Percentiles rank a stretch among this genome's conserved stretches.
These are phyloP conservation scores for Lucifuga dentata DNA, from an alignment of 2,113 vertebrate species.

Conservation along the genomic window DNA sequence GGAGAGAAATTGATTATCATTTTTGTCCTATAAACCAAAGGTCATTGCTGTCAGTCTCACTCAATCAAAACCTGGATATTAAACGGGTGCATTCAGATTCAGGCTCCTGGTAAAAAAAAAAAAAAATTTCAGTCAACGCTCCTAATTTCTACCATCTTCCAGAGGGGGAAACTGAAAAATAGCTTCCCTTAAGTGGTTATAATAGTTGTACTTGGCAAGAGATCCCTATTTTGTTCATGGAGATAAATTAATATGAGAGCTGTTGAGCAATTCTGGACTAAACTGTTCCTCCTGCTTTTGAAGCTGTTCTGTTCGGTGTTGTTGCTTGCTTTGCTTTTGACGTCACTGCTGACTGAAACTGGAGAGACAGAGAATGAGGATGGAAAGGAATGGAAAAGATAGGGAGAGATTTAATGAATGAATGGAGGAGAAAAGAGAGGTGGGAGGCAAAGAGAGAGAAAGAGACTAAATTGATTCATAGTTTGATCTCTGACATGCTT, in stretches of 20 bases:
- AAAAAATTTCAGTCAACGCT: not conserved
- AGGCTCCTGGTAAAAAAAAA: too few relatives aligned
- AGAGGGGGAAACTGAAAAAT: not conserved
- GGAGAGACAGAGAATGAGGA: slow-evolving; percentile 40
- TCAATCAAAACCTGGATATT: too few relatives aligned
- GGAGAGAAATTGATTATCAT: slow-evolving; percentile 7
- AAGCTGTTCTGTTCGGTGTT: slow-evolving; percentile 63
- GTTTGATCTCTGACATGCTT: slow-evolving; percentile 54
- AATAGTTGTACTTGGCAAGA: slow-evolving; percentile 21
- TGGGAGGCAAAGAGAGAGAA: slow-evolving; percentile 5
- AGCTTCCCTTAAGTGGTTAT: too few relatives aligned
- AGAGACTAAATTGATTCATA: slow-evolving; percentile 25
- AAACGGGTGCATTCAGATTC: too few relatives aligned
- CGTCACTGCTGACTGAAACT: slow-evolving; percentile 64
- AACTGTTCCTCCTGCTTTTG: slow-evolving; percentile 67
- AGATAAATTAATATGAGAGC: slow-evolving; percentile 32
- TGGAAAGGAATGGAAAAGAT: slow-evolving; percentile 33
- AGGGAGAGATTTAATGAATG: slow-evolving; percentile 51
- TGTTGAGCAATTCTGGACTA: slow-evolving; percentile 41
- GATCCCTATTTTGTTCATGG: slow-evolving; percentile 17
- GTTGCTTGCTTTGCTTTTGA: slow-evolving; percentile 44
- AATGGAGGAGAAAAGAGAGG: slow-evolving; percentile 22
- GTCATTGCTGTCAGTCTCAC: not conserved
- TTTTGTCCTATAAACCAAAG: not conserved
- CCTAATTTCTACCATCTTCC: not conserved